phyloP scores from a whole-genome alignment of 2,888 invertebrate species.

The Terebella lapidaria region DNA sequence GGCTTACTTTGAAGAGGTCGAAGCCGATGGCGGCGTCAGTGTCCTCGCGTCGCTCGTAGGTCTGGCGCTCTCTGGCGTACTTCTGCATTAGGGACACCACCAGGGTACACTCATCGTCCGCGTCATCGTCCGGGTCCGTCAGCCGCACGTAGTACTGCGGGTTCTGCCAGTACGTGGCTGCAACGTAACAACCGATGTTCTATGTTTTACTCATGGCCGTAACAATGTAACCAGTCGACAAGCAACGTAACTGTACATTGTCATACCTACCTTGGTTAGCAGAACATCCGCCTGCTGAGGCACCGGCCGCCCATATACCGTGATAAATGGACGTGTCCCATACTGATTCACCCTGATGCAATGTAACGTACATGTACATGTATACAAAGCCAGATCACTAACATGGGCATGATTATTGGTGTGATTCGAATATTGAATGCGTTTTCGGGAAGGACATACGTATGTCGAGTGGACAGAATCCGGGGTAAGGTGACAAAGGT shows the following conservation, averaged over 20 bases:
- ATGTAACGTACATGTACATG: too few relatives aligned
- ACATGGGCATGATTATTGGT: too few relatives aligned
- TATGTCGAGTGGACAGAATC: slow-evolving; percentile 11
- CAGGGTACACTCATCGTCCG: slow-evolving; percentile 68
- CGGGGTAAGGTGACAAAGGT: slow-evolving; percentile 93
- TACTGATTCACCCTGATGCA: neutral
- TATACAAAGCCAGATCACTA: too few relatives aligned
- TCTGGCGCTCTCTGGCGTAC: slow-evolving; percentile 11
- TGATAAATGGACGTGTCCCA: slow-evolving; percentile 7
- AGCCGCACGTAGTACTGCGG: slow-evolving; percentile 45
- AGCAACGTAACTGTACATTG: neutral
- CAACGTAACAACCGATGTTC: too few relatives aligned
- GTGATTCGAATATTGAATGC: too few relatives aligned
- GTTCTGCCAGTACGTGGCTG: slow-evolving; percentile 30
- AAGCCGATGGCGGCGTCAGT: slow-evolving; percentile 20
- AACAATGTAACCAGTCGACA: neutral
- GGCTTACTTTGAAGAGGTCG: slow-evolving; percentile 19
- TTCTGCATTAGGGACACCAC: slow-evolving; percentile 93
- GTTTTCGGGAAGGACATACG: too few relatives aligned
- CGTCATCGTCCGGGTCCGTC: slow-evolving; percentile 19
- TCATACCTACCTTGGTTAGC: neutral
- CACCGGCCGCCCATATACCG: slow-evolving; percentile 23
- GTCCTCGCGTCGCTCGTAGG: slow-evolving; percentile 2
- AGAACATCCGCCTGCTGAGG: slow-evolving; percentile 22
- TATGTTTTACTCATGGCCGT: too few relatives aligned